These are phyloP conservation scores for Nematopogon swammerdamellus DNA, from an alignment of 2,888 invertebrate genomes.

Conservation along the genomic window DNA sequence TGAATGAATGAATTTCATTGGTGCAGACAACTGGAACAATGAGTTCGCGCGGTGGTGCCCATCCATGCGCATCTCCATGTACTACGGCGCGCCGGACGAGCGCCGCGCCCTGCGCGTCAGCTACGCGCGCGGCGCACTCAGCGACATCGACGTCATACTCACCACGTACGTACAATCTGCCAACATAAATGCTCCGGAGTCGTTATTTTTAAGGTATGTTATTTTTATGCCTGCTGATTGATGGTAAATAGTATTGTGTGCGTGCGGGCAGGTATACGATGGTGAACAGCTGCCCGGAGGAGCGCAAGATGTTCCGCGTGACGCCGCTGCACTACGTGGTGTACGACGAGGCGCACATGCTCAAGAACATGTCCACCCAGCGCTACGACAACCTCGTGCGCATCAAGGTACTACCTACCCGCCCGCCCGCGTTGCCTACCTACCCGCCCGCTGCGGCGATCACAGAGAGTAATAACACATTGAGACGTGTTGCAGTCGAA, in stretches of 20 bases:
- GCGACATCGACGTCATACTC: conserved; percentile 77
- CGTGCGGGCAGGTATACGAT: conserved; percentile 67
- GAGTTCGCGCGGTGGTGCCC: conserved; percentile 82
- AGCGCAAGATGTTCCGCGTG: conserved; percentile 87
- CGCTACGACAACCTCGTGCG: conserved; percentile 85
- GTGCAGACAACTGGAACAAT: conserved; percentile 78
- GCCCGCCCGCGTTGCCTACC: too few species aligned
- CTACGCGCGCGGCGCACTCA: conserved; percentile 69
- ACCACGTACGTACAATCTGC: conserved; percentile 81
- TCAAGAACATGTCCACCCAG: conserved; percentile 95
- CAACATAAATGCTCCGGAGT: not conserved
- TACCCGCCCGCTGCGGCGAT: too few species aligned
- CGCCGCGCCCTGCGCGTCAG: conserved; percentile 72
- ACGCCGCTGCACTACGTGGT: conserved; percentile 88
- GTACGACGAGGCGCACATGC: conserved; percentile 97
- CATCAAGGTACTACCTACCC: conserved; percentile 60
- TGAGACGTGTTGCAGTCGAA: conserved; percentile 58
- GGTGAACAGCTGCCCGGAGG: conserved; percentile 83
- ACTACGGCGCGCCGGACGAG: conserved; percentile 87
- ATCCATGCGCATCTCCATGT: conserved; percentile 72
- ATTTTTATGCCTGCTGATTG: too few species aligned
- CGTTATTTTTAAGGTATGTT: not conserved
- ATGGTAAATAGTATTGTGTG: too few species aligned
- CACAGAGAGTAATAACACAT: too few species aligned
- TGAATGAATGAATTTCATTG: too few species aligned